phyloP scores from a whole-genome alignment of 2,797 vertebrate species.

The Pristis pectinata region DNA sequence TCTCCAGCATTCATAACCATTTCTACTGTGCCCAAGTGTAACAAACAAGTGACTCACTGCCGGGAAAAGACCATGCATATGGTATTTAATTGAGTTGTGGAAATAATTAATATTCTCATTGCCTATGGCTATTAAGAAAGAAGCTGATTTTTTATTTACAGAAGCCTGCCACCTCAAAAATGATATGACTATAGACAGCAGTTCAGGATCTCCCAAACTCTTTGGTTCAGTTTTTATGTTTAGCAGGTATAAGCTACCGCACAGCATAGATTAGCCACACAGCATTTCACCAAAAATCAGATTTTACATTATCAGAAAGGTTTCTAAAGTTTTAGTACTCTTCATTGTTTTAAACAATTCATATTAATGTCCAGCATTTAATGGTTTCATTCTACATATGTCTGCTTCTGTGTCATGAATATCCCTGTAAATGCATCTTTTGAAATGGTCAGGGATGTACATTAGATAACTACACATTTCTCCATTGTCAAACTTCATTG shows the following conservation, averaged over 20 bases:
- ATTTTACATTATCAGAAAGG: neutral
- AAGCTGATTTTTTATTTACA: neutral
- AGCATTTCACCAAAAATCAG: neutral
- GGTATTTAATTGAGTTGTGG: neutral
- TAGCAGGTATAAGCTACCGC: neutral
- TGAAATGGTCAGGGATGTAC: neutral
- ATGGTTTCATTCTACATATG: neutral
- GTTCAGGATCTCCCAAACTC: neutral
- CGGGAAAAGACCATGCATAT: neutral
- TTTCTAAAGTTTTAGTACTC: neutral
- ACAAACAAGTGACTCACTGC: neutral
- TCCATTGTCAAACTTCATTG: neutral
- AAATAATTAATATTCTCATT: neutral
- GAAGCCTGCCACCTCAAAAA: neutral
- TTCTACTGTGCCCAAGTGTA: neutral
- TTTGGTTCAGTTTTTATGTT: neutral
- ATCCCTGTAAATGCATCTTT: neutral
- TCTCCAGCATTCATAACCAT: neutral
- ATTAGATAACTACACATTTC: neutral
- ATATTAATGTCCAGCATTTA: neutral
- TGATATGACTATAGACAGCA: neutral
- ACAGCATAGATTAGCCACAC: neutral
- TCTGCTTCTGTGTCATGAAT: neutral
- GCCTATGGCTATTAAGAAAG: neutral
- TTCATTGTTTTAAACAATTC: neutral